Evolutionary conservation across 2,888 invertebrate genomes (phyloP), one percentile per base, ranked within the genome.

Genomic region (Teinopalpus imperialis): DNA sequence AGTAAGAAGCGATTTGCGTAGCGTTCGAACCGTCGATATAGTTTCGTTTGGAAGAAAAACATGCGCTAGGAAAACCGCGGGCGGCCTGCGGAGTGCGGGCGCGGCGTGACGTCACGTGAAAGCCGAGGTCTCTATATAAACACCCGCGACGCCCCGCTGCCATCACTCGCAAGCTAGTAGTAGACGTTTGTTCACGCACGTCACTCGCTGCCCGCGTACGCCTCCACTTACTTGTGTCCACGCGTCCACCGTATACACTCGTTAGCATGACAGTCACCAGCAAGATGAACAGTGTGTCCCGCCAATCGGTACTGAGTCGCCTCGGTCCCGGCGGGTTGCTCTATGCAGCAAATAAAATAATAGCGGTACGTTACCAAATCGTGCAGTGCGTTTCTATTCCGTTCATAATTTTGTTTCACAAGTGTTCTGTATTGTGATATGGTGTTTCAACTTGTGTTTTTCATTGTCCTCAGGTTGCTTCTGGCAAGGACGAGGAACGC

Each of bases 251-350:
- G 67, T 68, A 64, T 59, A 50, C 68, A 69, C 74, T 73, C 76
- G 74, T 69, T 59, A 72, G 61, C 55, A 89, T 89, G 89, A 89
- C 89, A 45, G 89, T 89, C 61, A 74, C 82, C 63, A 89, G 89
- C 75, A 88, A 88, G 69, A 86, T 89, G 86, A 89, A 88, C 71
- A 87, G 85, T 70, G 87, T 89, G 52, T 86, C 88, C 68, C 86
- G 88, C 69, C 87, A 81, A 61, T 82, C 87, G 52, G 66, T 83
- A 66, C 72, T 87, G 62, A 77, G 79, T 59, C 88, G 87, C 44
- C 73, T 89, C 61, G 87, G 88, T 61, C 88, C 89, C 43, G 89
- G 89, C 48, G 87, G 87, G 31, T 74, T 89, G 14, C 78, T 85
- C 48, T 88, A 88, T 63, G 83, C 87, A 65, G 86, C 87, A 57